Conservation (phyloP, 2,797 vertebrate species). For the Ptychobarbus kaznakovi region DNA sequence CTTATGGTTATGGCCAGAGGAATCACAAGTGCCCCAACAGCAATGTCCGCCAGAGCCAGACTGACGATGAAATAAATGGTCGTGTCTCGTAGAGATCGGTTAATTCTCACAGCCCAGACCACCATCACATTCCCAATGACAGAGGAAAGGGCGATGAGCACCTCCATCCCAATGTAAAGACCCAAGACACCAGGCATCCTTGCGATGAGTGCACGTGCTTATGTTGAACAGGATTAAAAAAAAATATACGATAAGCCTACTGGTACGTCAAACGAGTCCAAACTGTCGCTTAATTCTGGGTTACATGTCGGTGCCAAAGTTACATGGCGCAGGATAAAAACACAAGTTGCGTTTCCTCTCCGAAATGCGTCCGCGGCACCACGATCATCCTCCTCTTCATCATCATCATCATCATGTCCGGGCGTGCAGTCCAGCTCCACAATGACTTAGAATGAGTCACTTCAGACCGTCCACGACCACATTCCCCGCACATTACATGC, state of each 20-base stretch:
- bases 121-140: constrained; percentile 97
- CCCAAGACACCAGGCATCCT: constrained; percentile 81
- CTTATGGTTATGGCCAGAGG: constrained; percentile 95
- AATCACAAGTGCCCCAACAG: constrained; percentile 94
- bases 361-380: not conserved
- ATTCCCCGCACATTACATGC: not conserved
- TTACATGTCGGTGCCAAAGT: not conserved
- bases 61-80: constrained; percentile 98
- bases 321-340: not conserved
- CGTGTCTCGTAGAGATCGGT: constrained; percentile 90
- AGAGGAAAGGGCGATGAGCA: constrained; percentile 90
- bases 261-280: not conserved
- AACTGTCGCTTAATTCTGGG: not conserved
- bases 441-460: not conserved
- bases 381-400: not conserved
- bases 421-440: constrained; percentile 8
- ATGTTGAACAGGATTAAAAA: not conserved
- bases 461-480: not conserved
- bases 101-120: constrained; percentile 97
- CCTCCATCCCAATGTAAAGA: constrained; percentile 93
- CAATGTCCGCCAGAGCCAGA: constrained; percentile 93
- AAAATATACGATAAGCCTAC: not conserved
- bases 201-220: constrained; percentile 1
- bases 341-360: constrained; percentile 3
- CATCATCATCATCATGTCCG: not conserved